phyloP scores from a whole-genome alignment of 92 coral and sea anemone species.

The Scolanthus callimorphus region DNA sequence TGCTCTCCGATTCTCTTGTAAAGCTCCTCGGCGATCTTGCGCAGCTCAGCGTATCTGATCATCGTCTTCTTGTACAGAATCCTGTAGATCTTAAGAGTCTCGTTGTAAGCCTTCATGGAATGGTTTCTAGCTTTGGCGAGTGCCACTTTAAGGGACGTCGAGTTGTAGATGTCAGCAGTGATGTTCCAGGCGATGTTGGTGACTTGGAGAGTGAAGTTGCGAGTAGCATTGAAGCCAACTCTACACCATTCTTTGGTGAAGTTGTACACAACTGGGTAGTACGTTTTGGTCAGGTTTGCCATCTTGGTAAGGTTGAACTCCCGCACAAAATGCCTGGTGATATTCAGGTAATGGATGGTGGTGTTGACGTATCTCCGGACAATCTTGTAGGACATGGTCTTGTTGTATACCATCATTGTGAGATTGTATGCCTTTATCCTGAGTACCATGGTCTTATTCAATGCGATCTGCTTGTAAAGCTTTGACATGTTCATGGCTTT shows the following conservation, averaged over 20 bases:
- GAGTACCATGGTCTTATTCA: slow-evolving; percentile 39
- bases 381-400: slow-evolving; percentile 33
- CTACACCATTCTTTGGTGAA: slow-evolving; percentile 41
- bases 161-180: slow-evolving; percentile 59
- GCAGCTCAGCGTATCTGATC: slow-evolving; percentile 42
- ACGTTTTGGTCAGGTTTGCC: slow-evolving; percentile 39
- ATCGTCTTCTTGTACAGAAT: slow-evolving; percentile 25
- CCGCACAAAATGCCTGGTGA: slow-evolving; percentile 30
- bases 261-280: slow-evolving; percentile 48
- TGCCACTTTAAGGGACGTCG: slow-evolving; percentile 39
- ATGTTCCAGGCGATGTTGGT: slow-evolving; percentile 35
- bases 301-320: slow-evolving; percentile 40
- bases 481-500: slow-evolving; percentile 20
- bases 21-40: slow-evolving; percentile 39
- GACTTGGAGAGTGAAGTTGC: slow-evolving; percentile 52
- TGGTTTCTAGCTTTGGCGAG: slow-evolving; percentile 40
- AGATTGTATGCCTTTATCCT: slow-evolving; percentile 13
- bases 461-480: slow-evolving; percentile 26
- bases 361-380: slow-evolving; percentile 27
- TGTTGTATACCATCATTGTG: slow-evolving; percentile 31
- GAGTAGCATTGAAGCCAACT: slow-evolving; percentile 36
- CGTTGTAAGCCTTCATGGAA: slow-evolving; percentile 43
- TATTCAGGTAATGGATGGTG: slow-evolving; percentile 42
- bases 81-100: slow-evolving; percentile 35
- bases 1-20: slow-evolving; percentile 46